A percentile compares a stretch with the other conserved stretches of the same genome.
phyloP scores from a whole-genome alignment of 2,797 vertebrate genomes.

The Perodicticus potto region DNA sequence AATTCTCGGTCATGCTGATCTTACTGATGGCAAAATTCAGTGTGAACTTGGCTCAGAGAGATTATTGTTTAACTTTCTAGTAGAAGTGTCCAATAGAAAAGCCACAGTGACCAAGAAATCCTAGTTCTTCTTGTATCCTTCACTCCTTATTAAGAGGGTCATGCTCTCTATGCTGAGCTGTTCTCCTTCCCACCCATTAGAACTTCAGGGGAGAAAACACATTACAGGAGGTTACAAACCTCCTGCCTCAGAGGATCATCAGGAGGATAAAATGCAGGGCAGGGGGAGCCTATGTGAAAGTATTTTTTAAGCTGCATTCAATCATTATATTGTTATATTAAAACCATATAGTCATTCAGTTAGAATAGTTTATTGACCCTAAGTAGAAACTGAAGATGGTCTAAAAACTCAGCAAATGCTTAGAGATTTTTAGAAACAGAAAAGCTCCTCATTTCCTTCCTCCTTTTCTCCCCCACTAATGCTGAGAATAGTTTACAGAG shows the following conservation, averaged over 20 bases:
- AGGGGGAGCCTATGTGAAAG: neutral
- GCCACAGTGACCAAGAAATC: neutral
- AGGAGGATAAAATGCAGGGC: neutral
- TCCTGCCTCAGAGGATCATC: neutral
- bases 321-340: neutral
- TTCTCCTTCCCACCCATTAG: accelerated
- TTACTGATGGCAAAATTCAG: neutral
- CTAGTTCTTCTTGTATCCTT: neutral
- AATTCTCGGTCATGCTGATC: neutral
- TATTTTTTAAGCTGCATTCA: neutral
- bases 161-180: accelerated
- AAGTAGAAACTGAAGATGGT: neutral
- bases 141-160: neutral
- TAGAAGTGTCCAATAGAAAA: neutral
- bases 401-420: neutral
- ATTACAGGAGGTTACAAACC: accelerated
- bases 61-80: neutral
- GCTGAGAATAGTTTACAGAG: neutral
- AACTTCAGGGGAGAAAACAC: neutral
- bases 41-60: neutral
- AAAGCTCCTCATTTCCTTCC: neutral
- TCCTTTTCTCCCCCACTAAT: too few relatives aligned
- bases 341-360: neutral
- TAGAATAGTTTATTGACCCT: neutral
- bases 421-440: neutral